phyloP scores from a whole-genome alignment of 2,113 vertebrate species.

The Charina bottae region DNA sequence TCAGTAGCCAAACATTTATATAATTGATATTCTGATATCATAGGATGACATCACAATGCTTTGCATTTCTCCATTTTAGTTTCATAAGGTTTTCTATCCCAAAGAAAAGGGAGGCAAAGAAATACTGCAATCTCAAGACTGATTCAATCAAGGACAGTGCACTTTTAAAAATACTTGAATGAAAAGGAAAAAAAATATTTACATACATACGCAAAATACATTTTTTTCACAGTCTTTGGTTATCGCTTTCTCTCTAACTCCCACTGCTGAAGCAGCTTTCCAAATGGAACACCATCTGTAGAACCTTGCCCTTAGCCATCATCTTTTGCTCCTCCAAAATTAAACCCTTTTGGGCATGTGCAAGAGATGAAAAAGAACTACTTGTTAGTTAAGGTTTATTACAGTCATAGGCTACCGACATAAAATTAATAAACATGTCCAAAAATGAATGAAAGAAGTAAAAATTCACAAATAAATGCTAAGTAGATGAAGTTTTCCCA shows the following conservation, averaged over 20 bases:
- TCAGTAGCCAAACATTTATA: neutral
- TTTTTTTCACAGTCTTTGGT: neutral
- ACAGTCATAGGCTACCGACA: neutral
- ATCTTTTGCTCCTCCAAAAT: neutral
- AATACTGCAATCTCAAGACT: neutral
- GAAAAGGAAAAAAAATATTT: neutral
- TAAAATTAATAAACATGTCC: slow-evolving; percentile 1
- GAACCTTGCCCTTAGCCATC: neutral
- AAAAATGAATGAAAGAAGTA: neutral
- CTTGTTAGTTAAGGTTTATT: neutral
- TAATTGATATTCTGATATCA: neutral
- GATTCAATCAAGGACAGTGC: neutral
- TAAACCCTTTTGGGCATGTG: neutral
- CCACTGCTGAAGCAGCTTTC: neutral
- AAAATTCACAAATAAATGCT: neutral
- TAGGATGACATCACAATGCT: neutral
- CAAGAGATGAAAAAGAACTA: neutral
- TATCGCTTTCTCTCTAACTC: neutral
- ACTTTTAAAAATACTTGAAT: neutral
- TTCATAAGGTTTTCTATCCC: neutral
- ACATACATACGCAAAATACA: neutral
- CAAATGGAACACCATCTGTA: neutral
- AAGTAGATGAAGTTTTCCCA: neutral
- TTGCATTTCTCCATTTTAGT: neutral
- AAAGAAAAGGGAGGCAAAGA: neutral